These are phyloP conservation scores for Jacana jacana DNA, from an alignment of 2,113 vertebrate species.

Conservation along the genomic window DNA sequence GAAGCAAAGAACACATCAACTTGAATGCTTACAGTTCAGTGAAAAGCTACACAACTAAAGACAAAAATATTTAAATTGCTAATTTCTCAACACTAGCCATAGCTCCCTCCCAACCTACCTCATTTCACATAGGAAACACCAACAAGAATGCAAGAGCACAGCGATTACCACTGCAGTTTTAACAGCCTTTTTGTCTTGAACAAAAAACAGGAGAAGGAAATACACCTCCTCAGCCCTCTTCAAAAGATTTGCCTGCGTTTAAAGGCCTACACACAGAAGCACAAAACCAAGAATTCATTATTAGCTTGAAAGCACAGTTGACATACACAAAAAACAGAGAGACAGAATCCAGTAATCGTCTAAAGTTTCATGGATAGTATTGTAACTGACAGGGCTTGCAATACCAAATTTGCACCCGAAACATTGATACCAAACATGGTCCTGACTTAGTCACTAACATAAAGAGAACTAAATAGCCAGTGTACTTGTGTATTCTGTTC, in stretches of 20 bases:
- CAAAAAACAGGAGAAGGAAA: not conserved
- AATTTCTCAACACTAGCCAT: not conserved
- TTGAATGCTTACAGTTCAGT: not conserved
- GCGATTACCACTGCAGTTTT: accelerated
- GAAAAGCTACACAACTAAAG: not conserved
- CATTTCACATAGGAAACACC: accelerated
- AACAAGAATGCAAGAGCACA: not conserved
- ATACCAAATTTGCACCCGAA: not conserved
- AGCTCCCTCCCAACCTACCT: not conserved
- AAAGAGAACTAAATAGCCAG: not conserved
- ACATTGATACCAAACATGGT: not conserved
- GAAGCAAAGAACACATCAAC: not conserved
- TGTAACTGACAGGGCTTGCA: not conserved
- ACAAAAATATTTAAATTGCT: not conserved
- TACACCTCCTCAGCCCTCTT: accelerated
- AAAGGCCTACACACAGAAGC: not conserved
- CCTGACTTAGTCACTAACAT: not conserved
- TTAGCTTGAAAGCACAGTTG: not conserved
- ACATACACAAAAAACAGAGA: not conserved
- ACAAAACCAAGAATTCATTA: not conserved
- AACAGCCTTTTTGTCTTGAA: not conserved
- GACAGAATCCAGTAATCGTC: not conserved
- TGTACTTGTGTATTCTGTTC: not conserved
- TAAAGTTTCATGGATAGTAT: not conserved
- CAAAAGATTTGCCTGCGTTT: not conserved